phyloP scores from a whole-genome alignment of 2,888 invertebrate genomes.

The Stomorhina lunata region DNA sequence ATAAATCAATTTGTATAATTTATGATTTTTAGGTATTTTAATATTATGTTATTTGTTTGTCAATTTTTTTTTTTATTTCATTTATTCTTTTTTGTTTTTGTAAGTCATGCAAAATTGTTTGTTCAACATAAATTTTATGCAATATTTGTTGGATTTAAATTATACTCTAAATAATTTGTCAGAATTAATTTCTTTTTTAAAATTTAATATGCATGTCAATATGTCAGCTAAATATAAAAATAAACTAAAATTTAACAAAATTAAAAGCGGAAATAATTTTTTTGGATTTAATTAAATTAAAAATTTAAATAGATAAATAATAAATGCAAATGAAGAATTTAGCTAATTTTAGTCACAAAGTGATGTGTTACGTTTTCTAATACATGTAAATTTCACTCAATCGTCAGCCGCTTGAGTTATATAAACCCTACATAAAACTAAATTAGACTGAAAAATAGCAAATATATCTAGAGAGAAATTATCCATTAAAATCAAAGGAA shows the following conservation, averaged over 20 bases:
- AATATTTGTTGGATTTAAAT: not conserved
- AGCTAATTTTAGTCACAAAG: too few species aligned
- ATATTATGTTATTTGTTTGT: constrained; percentile 6
- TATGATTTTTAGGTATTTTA: constrained; percentile 31
- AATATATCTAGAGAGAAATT: too few species aligned
- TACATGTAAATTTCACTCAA: too few species aligned
- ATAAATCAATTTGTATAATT: constrained; percentile 45
- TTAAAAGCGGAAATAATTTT: not conserved
- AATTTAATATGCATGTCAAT: constrained; percentile 34
- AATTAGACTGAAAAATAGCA: too few species aligned
- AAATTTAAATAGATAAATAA: too few species aligned
- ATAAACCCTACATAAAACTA: too few species aligned
- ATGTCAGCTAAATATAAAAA: constrained; percentile 41
- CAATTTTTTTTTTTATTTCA: not conserved
- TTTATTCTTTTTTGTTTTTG: not conserved
- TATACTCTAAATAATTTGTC: not conserved
- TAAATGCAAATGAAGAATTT: too few species aligned
- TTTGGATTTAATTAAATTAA: not conserved
- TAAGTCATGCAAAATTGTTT: not conserved
- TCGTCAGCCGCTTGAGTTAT: too few species aligned
- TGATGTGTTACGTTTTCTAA: too few species aligned
- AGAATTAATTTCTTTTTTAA: not conserved
- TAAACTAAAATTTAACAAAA: not conserved
- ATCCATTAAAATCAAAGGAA: too few species aligned
- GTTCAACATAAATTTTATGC: constrained; percentile 21